A percentile compares a stretch with the other conserved stretches of the same genome.
Conservation (phyloP, 2,888 invertebrate genomes). For the Trachelus stipa region DNA sequence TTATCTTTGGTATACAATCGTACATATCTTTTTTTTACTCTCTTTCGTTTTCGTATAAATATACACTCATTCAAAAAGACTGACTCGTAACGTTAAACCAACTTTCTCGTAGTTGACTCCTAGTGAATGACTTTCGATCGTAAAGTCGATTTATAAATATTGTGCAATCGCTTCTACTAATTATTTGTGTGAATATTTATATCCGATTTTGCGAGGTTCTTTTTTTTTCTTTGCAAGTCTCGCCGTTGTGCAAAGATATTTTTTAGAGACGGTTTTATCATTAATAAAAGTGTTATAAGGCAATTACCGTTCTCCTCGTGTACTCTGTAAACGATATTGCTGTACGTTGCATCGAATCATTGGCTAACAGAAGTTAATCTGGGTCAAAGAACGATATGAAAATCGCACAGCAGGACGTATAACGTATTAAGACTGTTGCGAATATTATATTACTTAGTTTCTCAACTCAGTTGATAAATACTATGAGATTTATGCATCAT, state of each 20-base stretch:
- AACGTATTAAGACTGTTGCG: not conserved
- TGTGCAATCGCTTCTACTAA: constrained; percentile 40
- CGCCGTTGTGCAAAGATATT: constrained; percentile 41
- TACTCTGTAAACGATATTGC: not conserved
- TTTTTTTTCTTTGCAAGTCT: constrained; percentile 31
- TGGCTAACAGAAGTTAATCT: not conserved
- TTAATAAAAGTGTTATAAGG: not conserved
- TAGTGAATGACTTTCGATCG: constrained; percentile 17
- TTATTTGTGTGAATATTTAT: constrained; percentile 35
- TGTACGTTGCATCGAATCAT: not conserved
- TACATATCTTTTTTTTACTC: constrained; percentile 30
- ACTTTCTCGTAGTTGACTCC: constrained; percentile 23
- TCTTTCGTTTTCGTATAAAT: constrained; percentile 43
- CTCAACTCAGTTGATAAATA: not conserved
- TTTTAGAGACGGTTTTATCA: constrained; percentile 10
- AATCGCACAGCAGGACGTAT: not conserved
- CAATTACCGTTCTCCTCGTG: not conserved
- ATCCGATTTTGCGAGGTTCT: constrained; percentile 2
- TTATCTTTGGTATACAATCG: constrained; percentile 65
- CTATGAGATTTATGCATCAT: not conserved
- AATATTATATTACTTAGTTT: not conserved
- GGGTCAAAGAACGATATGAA: not conserved
- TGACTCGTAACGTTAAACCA: constrained; percentile 32
- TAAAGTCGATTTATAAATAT: constrained; percentile 32
- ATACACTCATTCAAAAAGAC: constrained; percentile 44